Conservation (phyloP, 2,888 invertebrate species). For the Limnephilus auricula region DNA sequence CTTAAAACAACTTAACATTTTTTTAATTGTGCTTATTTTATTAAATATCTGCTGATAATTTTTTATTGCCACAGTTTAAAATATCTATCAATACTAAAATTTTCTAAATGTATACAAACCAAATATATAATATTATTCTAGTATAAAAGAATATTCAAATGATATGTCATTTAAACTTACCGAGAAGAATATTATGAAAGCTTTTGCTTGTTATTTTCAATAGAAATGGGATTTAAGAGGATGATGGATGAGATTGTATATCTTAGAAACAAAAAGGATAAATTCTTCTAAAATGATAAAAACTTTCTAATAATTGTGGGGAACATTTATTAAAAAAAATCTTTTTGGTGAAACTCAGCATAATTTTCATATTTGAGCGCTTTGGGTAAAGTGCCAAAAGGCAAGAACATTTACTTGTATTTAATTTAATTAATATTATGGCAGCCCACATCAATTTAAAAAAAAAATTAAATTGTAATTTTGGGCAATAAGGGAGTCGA, state of each 20-base stretch:
- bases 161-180: neutral
- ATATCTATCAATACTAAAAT: too few species aligned
- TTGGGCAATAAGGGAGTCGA: neutral
- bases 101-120: too few species aligned
- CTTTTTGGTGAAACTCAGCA: neutral
- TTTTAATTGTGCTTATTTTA: too few species aligned
- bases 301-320: neutral
- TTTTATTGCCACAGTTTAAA: too few species aligned
- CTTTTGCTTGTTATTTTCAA: slow-evolving; percentile 2
- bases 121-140: neutral
- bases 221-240: neutral
- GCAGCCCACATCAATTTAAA: too few species aligned
- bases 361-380: neutral
- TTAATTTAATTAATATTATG: too few species aligned
- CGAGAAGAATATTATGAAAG: neutral
- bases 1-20: too few species aligned
- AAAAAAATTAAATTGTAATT: too few species aligned
- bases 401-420: too few species aligned
- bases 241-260: neutral
- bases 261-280: neutral
- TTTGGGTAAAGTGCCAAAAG: neutral
- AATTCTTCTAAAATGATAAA: neutral
- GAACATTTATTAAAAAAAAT: neutral
- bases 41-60: too few species aligned
- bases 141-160: neutral